phyloP scores from a whole-genome alignment of 2,888 invertebrate species.

The Apoda limacodes region DNA sequence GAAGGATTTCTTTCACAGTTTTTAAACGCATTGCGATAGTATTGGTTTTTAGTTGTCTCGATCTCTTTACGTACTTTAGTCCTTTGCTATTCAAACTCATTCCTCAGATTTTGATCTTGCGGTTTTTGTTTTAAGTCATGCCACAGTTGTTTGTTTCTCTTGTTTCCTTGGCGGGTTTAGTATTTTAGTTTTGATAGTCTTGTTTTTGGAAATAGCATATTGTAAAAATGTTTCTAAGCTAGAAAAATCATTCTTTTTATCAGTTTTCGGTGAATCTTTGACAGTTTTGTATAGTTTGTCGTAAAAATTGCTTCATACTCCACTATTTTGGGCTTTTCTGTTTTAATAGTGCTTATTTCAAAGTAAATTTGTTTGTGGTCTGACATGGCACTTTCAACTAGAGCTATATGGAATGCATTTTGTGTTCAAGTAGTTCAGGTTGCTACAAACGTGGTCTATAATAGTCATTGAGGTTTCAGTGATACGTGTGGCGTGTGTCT shows the following conservation, averaged over 20 bases:
- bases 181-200: neutral
- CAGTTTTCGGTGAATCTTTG: neutral
- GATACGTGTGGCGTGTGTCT: conserved; percentile 9
- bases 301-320: conserved; percentile 13
- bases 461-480: conserved; percentile 8
- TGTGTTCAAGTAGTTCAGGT: no score
- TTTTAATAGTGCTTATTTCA: conserved; percentile 10
- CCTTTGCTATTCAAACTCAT: conserved; percentile 1
- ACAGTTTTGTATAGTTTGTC: neutral
- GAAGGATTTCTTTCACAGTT: neutral
- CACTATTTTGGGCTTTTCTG: neutral
- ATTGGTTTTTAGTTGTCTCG: conserved; percentile 1
- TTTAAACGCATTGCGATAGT: conserved; percentile 1
- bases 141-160: conserved; percentile 10
- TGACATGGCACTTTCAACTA: conserved; percentile 15
- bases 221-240: neutral
- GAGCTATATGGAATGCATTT: conserved; percentile 4
- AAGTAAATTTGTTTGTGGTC: conserved; percentile 18
- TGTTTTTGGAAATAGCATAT: neutral
- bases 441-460: conserved; percentile 11
- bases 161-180: conserved; percentile 5
- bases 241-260: neutral
- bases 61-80: conserved; percentile 1
- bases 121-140: conserved; percentile 2
- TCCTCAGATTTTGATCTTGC: conserved; percentile 4